Percentiles rank a stretch among this genome's conserved stretches.
phyloP scores from a whole-genome alignment of 2,888 invertebrate species.

The Meiosimyza platycephala region DNA sequence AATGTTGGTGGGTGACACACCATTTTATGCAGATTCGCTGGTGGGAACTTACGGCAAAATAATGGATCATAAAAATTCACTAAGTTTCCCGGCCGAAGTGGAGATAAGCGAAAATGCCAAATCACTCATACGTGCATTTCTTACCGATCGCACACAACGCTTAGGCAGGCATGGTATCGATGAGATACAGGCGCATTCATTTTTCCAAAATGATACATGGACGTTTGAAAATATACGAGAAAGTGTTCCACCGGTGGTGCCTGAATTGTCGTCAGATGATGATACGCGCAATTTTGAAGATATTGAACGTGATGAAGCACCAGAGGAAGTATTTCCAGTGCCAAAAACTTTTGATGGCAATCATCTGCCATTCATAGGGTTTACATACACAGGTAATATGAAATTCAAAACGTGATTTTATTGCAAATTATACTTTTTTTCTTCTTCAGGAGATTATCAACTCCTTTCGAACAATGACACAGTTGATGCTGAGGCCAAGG shows the following conservation, averaged over 20 bases:
- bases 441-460: slow-evolving; percentile 80
- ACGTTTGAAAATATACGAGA: slow-evolving; percentile 95
- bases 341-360: slow-evolving; percentile 99
- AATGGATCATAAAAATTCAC: slow-evolving; percentile 97
- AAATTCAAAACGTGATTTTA: background rate
- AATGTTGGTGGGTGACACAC: slow-evolving; percentile 98
- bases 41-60: slow-evolving; percentile 99
- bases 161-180: slow-evolving; percentile 92
- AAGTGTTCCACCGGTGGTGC: slow-evolving; percentile 96
- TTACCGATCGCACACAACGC: slow-evolving; percentile 90
- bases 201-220: slow-evolving; percentile 98
- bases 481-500: slow-evolving; percentile 75
- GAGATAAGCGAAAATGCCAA: slow-evolving; percentile 91
- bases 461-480: slow-evolving; percentile 73
- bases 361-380: slow-evolving; percentile 98
- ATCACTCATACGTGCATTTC: slow-evolving; percentile 90
- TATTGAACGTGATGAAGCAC: slow-evolving; percentile 91
- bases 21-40: slow-evolving; percentile 98
- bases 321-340: slow-evolving; percentile 94
- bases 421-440: background rate
- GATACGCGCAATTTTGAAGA: slow-evolving; percentile 99
- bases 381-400: slow-evolving; percentile 84
- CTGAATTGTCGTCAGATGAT: slow-evolving; percentile 94
- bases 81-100: slow-evolving; percentile 95
- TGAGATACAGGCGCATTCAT: slow-evolving; percentile 94